These are phyloP conservation scores for Chunga burmeisteri DNA, from an alignment of 2,113 vertebrate species.

Conservation along the genomic window DNA sequence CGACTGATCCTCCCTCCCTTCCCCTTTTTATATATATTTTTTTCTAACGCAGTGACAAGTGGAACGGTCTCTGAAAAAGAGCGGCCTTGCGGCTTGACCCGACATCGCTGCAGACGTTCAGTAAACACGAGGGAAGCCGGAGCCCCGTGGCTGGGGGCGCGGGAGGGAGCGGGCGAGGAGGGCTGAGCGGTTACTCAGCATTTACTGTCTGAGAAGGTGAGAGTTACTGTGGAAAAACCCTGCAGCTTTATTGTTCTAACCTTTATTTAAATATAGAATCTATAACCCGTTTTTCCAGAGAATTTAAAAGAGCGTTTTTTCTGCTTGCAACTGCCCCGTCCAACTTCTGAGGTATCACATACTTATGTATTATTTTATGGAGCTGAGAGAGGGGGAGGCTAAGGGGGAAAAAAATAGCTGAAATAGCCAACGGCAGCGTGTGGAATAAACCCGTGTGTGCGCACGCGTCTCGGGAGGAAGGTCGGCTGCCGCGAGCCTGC, in stretches of 20 bases:
- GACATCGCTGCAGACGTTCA: constrained; percentile 41
- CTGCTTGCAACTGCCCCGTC: background rate
- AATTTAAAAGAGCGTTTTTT: constrained; percentile 52
- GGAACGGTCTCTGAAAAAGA: constrained; percentile 29
- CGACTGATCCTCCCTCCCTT: background rate
- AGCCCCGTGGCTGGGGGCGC: background rate
- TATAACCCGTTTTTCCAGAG: constrained; percentile 68
- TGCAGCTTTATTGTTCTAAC: constrained; percentile 72
- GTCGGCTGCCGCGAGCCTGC: background rate
- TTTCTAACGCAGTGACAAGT: background rate
- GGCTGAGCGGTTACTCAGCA: constrained; percentile 65
- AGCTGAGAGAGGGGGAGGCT: background rate
- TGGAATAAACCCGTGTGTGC: background rate
- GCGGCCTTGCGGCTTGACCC: constrained; percentile 42
- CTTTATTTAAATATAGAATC: constrained; percentile 72
- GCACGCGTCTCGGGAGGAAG: background rate
- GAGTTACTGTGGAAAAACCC: constrained; percentile 71
- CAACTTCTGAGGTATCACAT: constrained; percentile 61
- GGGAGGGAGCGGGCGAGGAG: constrained; percentile 1
- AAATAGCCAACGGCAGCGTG: background rate
- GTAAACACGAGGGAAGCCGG: constrained; percentile 52
- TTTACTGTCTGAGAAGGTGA: constrained; percentile 64
- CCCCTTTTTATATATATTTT: background rate
- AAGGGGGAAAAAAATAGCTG: background rate
- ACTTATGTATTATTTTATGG: constrained; percentile 55